Percentiles rank a stretch among this genome's conserved stretches.
phyloP scores from a whole-genome alignment of 2,113 vertebrate species.

The Sylvicapra grimmia region DNA sequence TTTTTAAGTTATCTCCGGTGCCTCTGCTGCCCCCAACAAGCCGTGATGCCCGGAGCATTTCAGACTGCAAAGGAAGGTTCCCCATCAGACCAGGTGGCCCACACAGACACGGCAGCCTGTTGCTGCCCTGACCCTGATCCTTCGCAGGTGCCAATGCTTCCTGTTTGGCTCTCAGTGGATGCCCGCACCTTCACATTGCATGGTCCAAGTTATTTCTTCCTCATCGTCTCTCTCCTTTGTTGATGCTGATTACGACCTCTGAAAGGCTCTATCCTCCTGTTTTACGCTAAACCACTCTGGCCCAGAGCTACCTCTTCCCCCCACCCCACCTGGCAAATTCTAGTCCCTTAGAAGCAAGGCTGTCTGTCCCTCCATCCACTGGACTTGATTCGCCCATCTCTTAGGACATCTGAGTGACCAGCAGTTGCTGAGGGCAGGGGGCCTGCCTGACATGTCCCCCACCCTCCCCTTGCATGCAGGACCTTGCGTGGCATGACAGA shows the following conservation, averaged over 20 bases:
- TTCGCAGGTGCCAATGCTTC: background rate
- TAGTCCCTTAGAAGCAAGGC: background rate
- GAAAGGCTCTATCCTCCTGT: background rate
- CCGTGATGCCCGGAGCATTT: background rate
- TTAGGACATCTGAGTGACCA: background rate
- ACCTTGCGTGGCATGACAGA: fast-evolving
- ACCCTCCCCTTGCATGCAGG: too few relatives aligned
- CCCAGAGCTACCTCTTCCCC: background rate
- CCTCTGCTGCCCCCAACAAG: background rate
- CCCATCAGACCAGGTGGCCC: background rate
- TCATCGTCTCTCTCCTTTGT: background rate
- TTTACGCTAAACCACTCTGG: background rate
- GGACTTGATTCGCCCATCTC: background rate
- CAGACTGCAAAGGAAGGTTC: background rate
- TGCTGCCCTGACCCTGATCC: background rate
- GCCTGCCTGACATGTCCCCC: fast-evolving
- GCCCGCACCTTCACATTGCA: fast-evolving
- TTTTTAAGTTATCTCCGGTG: conserved; percentile 6
- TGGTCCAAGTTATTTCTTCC: background rate
- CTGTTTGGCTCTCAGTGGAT: background rate
- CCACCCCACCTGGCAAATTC: background rate
- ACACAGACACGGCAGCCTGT: fast-evolving
- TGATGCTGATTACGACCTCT: background rate
- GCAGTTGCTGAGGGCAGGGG: background rate
- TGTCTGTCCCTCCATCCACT: background rate